Evolutionary conservation across 2,888 invertebrate genomes (phyloP).

Genomic region (Drosophila phalerata): DNA sequence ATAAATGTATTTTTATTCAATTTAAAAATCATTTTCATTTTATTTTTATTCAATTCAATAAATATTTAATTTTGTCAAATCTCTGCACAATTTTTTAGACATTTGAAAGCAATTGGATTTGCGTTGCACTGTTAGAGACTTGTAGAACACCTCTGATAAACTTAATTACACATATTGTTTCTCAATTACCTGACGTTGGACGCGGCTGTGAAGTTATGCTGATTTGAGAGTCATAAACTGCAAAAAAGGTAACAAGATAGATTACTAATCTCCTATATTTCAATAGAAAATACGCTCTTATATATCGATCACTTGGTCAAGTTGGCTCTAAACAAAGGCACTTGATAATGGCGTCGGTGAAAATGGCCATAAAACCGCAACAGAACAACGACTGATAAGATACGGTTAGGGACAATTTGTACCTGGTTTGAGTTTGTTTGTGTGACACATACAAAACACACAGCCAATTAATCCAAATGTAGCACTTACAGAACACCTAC

Average conservation of each 20-base stretch:
- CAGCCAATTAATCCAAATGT: conserved; percentile 59
- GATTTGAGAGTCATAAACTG: conserved; percentile 81
- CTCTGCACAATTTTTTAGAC: no score
- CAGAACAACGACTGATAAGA: conserved; percentile 62
- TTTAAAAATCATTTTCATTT: no score
- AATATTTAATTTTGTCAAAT: no score
- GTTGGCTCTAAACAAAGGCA: conserved; percentile 41
- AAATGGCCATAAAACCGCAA: conserved; percentile 29
- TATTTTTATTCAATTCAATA: no score
- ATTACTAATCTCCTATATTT: background rate
- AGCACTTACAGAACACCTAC: conserved; percentile 38
- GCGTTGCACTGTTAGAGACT: no score
- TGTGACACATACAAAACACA: conserved; percentile 45
- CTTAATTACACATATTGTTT: no score
- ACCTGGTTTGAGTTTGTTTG: conserved; percentile 17
- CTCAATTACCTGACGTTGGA: conserved; percentile 43
- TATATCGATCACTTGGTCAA: conserved; percentile 52
- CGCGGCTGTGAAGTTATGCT: conserved; percentile 83
- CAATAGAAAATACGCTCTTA: background rate
- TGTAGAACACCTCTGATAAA: no score
- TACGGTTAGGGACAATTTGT: conserved; percentile 50
- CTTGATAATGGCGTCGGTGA: conserved; percentile 26
- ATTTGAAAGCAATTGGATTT: no score
- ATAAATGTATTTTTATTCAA: no score
- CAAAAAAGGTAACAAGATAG: conserved; percentile 25